Conservation (phyloP, 2,113 vertebrate genomes). For the Lagopus muta region DNA sequence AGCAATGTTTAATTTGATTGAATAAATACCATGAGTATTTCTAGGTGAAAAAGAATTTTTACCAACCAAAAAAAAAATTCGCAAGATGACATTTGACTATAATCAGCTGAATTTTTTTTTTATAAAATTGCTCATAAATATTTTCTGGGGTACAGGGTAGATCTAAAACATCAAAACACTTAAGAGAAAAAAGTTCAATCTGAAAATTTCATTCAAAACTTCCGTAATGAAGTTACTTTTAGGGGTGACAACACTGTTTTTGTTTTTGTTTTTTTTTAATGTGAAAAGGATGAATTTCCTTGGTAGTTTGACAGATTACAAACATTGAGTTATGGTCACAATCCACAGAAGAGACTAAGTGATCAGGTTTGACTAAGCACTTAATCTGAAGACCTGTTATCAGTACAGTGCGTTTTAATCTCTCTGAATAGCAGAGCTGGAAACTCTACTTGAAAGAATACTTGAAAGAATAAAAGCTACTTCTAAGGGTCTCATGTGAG, state of each 20-base stretch:
- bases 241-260: neutral
- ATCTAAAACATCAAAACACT: neutral
- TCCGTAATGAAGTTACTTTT: neutral
- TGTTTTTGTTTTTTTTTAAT: neutral
- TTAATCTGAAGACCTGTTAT: neutral
- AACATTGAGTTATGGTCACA: neutral
- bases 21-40: neutral
- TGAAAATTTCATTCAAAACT: neutral
- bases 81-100: neutral
- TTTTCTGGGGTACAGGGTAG: neutral
- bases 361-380: neutral
- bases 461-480: neutral
- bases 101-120: neutral
- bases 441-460: neutral
- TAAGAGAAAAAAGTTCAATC: neutral
- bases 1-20: neutral
- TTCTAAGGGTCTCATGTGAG: fast-evolving
- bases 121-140: neutral
- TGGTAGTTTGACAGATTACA: neutral
- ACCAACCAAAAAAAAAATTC: neutral
- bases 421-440: neutral
- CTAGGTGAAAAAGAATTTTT: neutral
- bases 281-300: neutral
- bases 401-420: neutral
- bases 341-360: neutral